These are phyloP conservation scores for Apoda limacodes DNA, from an alignment of 2,888 invertebrate genomes.

Conservation along the genomic window DNA sequence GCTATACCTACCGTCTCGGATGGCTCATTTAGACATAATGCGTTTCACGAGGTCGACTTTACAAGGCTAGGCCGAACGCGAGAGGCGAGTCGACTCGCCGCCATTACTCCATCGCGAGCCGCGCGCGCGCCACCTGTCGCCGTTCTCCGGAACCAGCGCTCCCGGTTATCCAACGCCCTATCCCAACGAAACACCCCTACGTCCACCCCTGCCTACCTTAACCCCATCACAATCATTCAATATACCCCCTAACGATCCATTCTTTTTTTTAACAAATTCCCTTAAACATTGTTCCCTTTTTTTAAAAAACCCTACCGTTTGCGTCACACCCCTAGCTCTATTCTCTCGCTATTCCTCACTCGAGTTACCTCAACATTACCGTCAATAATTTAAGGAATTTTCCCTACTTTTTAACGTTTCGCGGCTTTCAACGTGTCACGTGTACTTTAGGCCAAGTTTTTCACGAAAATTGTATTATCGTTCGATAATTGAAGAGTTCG, in stretches of 20 bases:
- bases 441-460: too few species aligned
- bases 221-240: constrained; percentile 6
- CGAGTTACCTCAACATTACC: too few species aligned
- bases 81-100: constrained; percentile 24
- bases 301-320: background rate
- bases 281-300: constrained; percentile 4
- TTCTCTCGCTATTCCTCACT: too few species aligned
- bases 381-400: too few species aligned
- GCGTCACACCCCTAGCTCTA: too few species aligned
- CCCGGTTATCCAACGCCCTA: constrained; percentile 10
- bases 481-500: constrained; percentile 16
- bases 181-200: constrained; percentile 13
- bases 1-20: constrained; percentile 25
- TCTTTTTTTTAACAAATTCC: constrained; percentile 16
- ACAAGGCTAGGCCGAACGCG: constrained; percentile 31
- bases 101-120: constrained; percentile 41
- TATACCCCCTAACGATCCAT: constrained; percentile 14
- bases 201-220: constrained; percentile 10
- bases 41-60: constrained; percentile 29
- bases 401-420: too few species aligned
- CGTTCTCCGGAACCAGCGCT: constrained; percentile 5
- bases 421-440: too few species aligned
- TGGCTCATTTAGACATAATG: constrained; percentile 42
- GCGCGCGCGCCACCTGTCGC: constrained; percentile 34
- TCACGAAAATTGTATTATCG: constrained; percentile 13